Evolutionary conservation across 1,140 invertebrate species (phyloP).

Genomic region (Meloidogyne exigua): DNA sequence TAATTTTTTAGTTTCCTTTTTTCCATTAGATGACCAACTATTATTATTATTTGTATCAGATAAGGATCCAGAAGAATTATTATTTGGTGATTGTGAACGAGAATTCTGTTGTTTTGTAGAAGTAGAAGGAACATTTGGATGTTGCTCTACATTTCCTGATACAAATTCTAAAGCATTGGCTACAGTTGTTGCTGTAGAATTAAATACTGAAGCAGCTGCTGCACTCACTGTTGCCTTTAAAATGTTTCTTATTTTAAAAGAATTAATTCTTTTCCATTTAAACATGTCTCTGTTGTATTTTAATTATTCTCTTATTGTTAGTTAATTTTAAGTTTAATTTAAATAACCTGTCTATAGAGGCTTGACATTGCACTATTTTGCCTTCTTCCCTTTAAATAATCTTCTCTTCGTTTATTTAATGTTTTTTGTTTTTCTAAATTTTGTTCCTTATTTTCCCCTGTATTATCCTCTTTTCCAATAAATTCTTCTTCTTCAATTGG

Average conservation of each 20-base stretch:
- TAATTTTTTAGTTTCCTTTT: neutral
- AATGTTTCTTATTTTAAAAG: neutral
- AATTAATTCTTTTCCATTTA: no score
- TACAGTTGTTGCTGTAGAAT: conserved; percentile 15
- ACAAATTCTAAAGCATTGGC: conserved; percentile 26
- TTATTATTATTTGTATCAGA: neutral
- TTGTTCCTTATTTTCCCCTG: neutral
- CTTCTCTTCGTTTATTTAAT: neutral
- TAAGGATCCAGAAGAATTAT: neutral
- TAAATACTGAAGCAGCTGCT: conserved; percentile 1
- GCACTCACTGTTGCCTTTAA: conserved; percentile 15
- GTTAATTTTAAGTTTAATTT: no score
- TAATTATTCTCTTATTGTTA: no score
- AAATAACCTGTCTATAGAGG: conserved; percentile 20
- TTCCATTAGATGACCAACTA: neutral
- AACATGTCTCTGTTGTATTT: no score
- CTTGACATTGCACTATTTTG: conserved; percentile 24
- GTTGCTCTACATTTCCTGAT: neutral
- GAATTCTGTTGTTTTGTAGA: neutral
- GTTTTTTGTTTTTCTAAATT: neutral
- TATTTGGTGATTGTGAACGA: neutral
- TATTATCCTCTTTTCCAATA: conserved; percentile 15
- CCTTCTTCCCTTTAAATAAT: conserved; percentile 7
- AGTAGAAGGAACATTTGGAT: conserved; percentile 7
- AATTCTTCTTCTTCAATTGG: neutral